Conservation (phyloP, 2,797 vertebrate species). For the Urocyon cinereoargenteus region DNA sequence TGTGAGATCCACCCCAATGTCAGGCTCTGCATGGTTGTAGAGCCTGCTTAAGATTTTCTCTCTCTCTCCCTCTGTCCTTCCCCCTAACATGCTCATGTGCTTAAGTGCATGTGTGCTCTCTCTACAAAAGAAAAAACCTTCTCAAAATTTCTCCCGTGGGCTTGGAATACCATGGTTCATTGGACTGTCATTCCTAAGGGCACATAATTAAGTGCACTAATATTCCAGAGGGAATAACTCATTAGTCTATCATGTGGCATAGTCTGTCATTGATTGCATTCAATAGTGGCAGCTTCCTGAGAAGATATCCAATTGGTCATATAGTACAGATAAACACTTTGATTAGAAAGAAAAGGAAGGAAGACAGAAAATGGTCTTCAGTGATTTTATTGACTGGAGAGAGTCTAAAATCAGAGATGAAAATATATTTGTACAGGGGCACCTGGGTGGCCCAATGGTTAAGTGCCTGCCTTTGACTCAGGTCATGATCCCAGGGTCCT, state of each 20-base stretch:
- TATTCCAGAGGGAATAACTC: background rate
- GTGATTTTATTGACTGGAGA: background rate
- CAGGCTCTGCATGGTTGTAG: background rate
- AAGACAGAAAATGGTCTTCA: background rate
- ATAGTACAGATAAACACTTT: background rate
- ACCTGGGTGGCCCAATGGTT: too few species aligned
- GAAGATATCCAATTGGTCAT: background rate
- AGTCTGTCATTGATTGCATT: background rate
- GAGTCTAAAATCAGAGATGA: background rate
- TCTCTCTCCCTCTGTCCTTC: background rate
- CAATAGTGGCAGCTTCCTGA: background rate
- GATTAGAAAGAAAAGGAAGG: slow-evolving; percentile 45
- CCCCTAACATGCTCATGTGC: background rate
- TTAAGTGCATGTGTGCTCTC: background rate
- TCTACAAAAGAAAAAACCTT: background rate
- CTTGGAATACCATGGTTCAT: background rate
- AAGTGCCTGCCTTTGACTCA: too few species aligned
- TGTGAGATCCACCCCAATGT: background rate
- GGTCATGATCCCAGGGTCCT: too few species aligned
- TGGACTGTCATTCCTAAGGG: background rate
- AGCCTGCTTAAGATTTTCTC: background rate
- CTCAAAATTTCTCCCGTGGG: background rate
- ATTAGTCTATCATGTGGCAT: background rate
- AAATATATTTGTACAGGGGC: background rate
- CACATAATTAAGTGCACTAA: background rate